phyloP scores from a whole-genome alignment of 2,797 vertebrate species.

The Zenarchopterus dispar region DNA sequence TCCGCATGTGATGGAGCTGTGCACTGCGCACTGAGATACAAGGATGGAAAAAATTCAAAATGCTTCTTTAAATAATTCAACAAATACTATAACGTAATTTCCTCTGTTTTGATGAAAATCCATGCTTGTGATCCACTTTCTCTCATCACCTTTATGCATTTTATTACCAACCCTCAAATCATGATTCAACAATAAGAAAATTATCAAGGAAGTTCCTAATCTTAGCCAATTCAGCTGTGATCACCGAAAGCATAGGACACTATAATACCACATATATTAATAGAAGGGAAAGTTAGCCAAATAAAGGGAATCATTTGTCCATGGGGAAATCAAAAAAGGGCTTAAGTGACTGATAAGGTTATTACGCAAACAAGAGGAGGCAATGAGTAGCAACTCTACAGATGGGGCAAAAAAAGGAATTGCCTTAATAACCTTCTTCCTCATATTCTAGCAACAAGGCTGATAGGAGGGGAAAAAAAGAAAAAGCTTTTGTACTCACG shows the following conservation, averaged over 20 bases:
- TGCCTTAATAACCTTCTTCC: conserved; percentile 25
- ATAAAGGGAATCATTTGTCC: conserved; percentile 41
- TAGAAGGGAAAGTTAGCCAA: conserved; percentile 30
- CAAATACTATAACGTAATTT: conserved; percentile 55
- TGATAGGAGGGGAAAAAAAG: conserved; percentile 13
- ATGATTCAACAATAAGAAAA: conserved; percentile 31
- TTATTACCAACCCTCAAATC: conserved; percentile 12
- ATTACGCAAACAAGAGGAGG: conserved; percentile 32
- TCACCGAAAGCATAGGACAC: conserved; percentile 1
- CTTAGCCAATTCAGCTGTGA: conserved; percentile 5
- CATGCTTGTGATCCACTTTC: conserved; percentile 42
- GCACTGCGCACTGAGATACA: conserved; percentile 32
- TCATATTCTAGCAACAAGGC: conserved; percentile 38
- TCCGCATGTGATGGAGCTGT: conserved; percentile 13
- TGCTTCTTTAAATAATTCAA: conserved; percentile 64
- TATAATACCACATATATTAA: conserved; percentile 15
- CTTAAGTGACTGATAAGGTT: conserved; percentile 44
- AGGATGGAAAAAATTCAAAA: conserved; percentile 28
- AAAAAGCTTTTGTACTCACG: conserved; percentile 82
- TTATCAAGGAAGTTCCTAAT: background rate
- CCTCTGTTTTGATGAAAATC: conserved; percentile 66
- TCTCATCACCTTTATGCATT: conserved; percentile 20
- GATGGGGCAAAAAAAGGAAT: conserved; percentile 34
- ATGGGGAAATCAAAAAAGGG: conserved; percentile 40
- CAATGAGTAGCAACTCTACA: conserved; percentile 44